These are phyloP conservation scores for Aplodontia rufa DNA, from an alignment of 2,113 vertebrate genomes.

Conservation along the genomic window DNA sequence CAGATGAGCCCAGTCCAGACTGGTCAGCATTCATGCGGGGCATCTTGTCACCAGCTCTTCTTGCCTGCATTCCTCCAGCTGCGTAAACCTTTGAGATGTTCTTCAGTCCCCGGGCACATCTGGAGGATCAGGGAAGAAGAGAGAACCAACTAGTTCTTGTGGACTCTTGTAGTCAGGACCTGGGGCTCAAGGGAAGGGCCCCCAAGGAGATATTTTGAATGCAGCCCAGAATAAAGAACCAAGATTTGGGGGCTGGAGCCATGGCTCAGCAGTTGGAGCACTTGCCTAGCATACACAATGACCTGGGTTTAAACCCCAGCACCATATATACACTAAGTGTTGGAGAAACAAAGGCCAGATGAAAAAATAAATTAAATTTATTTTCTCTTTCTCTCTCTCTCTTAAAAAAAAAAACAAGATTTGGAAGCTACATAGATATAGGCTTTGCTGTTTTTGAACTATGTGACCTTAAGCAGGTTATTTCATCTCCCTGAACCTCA, in stretches of 20 bases:
- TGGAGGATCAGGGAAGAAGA: not conserved
- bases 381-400: too few relatives aligned
- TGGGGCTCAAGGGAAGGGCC: too few relatives aligned
- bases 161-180: not conserved
- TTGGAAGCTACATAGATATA: not conserved
- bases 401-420: not conserved
- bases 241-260: not conserved
- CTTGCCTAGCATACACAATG: too few relatives aligned
- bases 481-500: not conserved
- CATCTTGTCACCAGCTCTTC: not conserved
- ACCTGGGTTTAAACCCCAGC: too few relatives aligned
- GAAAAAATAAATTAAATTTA: too few relatives aligned
- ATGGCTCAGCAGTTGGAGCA: too few relatives aligned
- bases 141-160: not conserved
- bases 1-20: not conserved
- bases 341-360: too few relatives aligned
- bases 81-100: not conserved
- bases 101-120: not conserved
- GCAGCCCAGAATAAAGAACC: not conserved
- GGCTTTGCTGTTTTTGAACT: not conserved
- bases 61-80: not conserved
- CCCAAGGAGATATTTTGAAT: not conserved
- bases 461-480: not conserved
- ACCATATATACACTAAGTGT: too few relatives aligned
- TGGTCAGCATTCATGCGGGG: not conserved